Percentiles rank a stretch among this genome's conserved stretches.
Evolutionary conservation across 2,113 vertebrate species (phyloP).

Genomic region (Corapipo altera): DNA sequence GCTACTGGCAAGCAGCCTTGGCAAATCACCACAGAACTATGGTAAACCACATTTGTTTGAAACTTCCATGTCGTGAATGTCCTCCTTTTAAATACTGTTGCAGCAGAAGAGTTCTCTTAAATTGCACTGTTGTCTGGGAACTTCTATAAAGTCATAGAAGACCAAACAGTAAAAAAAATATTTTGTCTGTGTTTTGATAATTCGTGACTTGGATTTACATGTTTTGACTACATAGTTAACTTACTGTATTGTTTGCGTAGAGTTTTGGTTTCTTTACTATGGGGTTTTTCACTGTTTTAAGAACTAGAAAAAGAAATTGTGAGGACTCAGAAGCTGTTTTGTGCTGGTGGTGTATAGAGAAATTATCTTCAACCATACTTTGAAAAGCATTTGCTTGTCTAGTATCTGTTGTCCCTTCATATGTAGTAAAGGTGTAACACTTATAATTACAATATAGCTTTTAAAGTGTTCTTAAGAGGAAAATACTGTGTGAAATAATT

Average conservation of each 20-base stretch:
- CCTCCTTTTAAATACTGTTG: background rate
- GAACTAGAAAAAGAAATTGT: background rate
- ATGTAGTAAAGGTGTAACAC: background rate
- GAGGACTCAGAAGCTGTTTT: background rate
- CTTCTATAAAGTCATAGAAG: background rate
- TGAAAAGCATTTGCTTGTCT: background rate
- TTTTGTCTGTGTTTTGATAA: background rate
- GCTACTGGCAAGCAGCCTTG: conserved; percentile 78
- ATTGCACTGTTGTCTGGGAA: background rate
- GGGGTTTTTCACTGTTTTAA: background rate
- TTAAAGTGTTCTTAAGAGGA: background rate
- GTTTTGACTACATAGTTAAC: background rate
- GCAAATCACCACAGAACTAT: conserved; percentile 85
- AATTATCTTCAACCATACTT: background rate
- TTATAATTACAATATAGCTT: background rate
- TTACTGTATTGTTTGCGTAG: background rate
- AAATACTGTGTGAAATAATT: background rate
- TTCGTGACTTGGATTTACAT: background rate
- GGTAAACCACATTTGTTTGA: conserved; percentile 71
- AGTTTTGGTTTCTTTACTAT: background rate
- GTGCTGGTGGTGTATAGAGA: background rate
- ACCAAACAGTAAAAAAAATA: background rate
- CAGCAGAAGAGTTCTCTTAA: background rate
- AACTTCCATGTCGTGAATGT: background rate
- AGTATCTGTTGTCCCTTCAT: background rate